Conservation (phyloP, 2,888 invertebrate species). For the Allygus modestus region DNA sequence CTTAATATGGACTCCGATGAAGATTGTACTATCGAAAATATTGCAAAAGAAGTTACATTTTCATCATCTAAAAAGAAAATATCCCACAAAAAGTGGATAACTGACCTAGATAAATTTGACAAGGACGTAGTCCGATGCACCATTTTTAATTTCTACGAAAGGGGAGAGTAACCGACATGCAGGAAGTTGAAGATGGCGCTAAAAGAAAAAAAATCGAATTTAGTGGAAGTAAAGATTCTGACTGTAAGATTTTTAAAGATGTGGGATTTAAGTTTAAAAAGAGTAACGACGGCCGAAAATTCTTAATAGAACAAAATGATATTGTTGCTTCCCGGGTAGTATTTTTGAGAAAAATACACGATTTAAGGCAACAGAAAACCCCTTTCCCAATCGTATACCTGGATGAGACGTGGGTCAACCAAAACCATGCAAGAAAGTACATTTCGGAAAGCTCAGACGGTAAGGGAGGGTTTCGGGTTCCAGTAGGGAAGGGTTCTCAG, state of each 20-base stretch:
- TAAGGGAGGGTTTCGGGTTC: neutral
- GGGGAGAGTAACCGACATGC: constrained; percentile 23
- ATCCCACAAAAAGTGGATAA: neutral
- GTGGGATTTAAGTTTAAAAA: neutral
- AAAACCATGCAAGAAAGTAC: constrained; percentile 9
- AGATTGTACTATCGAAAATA: no score
- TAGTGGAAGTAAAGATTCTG: neutral
- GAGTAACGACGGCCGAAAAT: neutral
- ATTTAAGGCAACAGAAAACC: no score
- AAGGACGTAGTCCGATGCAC: constrained; percentile 51
- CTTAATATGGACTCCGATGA: no score
- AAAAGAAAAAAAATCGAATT: neutral
- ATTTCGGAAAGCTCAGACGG: neutral
- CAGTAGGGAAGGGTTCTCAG: neutral
- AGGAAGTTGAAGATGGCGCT: constrained; percentile 35
- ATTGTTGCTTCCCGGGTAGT: neutral
- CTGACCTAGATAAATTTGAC: constrained; percentile 50
- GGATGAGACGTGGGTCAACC: no score
- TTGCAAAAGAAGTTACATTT: no score
- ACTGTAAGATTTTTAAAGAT: neutral
- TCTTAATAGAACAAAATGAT: neutral
- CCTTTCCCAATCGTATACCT: constrained; percentile 35
- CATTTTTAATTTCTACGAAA: constrained; percentile 56
- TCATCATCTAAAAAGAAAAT: no score
- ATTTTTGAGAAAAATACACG: neutral